Evolutionary conservation across 2,797 vertebrate species (phyloP), one percentile per base, ranked within the genome.

Genomic region (Emys orbicularis): DNA sequence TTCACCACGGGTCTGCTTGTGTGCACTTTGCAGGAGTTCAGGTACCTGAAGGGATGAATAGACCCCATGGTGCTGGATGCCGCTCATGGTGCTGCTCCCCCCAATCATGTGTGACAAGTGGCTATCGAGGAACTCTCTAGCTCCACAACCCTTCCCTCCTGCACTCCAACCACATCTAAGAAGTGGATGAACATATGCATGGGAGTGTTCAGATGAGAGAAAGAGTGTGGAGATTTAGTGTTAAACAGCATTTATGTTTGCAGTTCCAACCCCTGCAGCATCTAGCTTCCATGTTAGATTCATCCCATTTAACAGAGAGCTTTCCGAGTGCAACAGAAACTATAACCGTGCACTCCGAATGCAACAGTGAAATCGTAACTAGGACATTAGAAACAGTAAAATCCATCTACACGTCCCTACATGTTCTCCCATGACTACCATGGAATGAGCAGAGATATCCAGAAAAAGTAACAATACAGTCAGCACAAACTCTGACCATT

Each of bases 321-420:
- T 11, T 1, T 79, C 8, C 4, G 53, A 37, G 25, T 37, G n/a
- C 53, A 94, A 91, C 29, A 34, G 31, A 8, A 94, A 50, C 50
- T 50, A 50, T 50, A 50, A 50, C 50, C 16, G 15, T 50, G 50
- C 50, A 50, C 49, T 79, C 5, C 4, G 56, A 37, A 29, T 37
- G n/a, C 53, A 94, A 91, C 13, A 34, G 12, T 57, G 49, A 59
- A 90, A 86, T 13, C 15, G n/a, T 16, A 89, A 79, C 25, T 31
- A 77, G 65, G 76, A 34, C 37, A 47, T 37, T 6, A 93, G n/a
- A 93, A 81, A 77, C 0, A 27, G 47, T 89, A 53, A 89, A 90
- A 90, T 84, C 5, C 68, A 83, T 15, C 82, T 65, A 59, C 3
- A 79, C 23, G 34, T 84, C 84, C 44, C 65, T 79, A 50, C 3